phyloP scores from a whole-genome alignment of 2,113 vertebrate genomes.

The Carlito syrichta region DNA sequence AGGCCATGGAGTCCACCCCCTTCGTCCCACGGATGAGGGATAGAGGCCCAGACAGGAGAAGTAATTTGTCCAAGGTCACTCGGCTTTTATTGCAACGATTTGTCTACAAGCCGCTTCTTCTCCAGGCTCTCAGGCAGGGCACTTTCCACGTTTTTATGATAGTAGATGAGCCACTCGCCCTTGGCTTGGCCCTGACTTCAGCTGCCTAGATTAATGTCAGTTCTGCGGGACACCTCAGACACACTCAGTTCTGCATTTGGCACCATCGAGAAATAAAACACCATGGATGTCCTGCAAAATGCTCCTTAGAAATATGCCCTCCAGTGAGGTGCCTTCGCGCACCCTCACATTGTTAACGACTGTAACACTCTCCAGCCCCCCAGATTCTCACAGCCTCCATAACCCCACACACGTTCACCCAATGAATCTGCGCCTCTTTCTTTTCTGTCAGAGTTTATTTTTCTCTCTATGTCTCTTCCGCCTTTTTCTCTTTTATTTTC shows the following conservation, averaged over 20 bases:
- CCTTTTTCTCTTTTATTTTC: not conserved
- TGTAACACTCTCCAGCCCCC: not conserved
- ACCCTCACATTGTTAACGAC: not conserved
- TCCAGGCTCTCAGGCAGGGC: not conserved
- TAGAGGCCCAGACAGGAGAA: not conserved
- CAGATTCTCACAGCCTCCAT: not conserved
- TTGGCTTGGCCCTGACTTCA: not conserved
- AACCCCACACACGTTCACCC: accelerated
- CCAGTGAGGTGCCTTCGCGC: not conserved
- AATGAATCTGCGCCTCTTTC: not conserved
- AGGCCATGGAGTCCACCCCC: not conserved
- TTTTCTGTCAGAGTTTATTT: not conserved
- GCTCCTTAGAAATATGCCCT: not conserved
- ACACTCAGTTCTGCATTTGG: not conserved
- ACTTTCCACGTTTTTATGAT: not conserved
- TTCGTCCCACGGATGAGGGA: not conserved
- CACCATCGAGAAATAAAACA: not conserved
- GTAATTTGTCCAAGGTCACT: not conserved
- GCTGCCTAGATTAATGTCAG: not conserved
- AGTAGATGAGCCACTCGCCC: not conserved
- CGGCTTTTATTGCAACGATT: not conserved
- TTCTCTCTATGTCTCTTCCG: not conserved
- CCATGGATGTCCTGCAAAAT: not conserved
- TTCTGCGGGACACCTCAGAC: not conserved
- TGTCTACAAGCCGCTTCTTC: not conserved